Evolutionary conservation across 2,797 vertebrate genomes (phyloP).

Genomic region (Lagodon rhomboides): DNA sequence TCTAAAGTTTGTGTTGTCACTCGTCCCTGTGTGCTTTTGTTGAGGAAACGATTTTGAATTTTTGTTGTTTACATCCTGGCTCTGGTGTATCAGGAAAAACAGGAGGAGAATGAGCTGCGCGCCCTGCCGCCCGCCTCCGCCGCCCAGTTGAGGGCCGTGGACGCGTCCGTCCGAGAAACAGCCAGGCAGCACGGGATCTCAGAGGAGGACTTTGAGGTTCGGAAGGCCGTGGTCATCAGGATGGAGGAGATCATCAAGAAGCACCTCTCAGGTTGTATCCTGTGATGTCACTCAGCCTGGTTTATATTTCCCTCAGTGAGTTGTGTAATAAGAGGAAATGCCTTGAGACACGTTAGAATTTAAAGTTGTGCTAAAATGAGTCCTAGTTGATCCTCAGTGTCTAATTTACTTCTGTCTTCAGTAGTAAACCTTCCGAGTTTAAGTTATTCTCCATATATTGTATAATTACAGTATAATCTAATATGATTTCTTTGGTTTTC

Average conservation of each 20-base stretch:
- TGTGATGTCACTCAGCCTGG: neutral
- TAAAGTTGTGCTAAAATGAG: neutral
- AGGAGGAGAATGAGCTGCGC: slow-evolving; percentile 96
- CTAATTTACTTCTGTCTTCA: neutral
- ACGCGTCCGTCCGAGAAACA: slow-evolving; percentile 88
- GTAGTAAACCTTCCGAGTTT: neutral
- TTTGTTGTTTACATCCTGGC: neutral
- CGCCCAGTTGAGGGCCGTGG: slow-evolving; percentile 91
- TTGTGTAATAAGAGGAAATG: neutral
- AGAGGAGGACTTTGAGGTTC: slow-evolving; percentile 90
- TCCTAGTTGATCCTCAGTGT: neutral
- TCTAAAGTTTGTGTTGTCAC: slow-evolving; percentile 36
- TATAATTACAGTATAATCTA: neutral
- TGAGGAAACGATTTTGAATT: neutral
- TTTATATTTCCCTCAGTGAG: neutral
- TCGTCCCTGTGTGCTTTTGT: neutral
- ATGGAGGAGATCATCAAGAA: slow-evolving; percentile 93
- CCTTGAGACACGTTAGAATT: neutral
- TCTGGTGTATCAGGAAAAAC: slow-evolving; percentile 90
- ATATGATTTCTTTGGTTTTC: slow-evolving; percentile 37
- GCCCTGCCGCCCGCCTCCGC: slow-evolving; percentile 90
- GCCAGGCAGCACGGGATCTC: slow-evolving; percentile 92
- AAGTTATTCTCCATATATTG: neutral
- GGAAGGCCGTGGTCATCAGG: slow-evolving; percentile 88
- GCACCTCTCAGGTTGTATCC: slow-evolving; percentile 89